phyloP scores from a whole-genome alignment of 2,113 vertebrate species.

The Myocastor coypus region DNA sequence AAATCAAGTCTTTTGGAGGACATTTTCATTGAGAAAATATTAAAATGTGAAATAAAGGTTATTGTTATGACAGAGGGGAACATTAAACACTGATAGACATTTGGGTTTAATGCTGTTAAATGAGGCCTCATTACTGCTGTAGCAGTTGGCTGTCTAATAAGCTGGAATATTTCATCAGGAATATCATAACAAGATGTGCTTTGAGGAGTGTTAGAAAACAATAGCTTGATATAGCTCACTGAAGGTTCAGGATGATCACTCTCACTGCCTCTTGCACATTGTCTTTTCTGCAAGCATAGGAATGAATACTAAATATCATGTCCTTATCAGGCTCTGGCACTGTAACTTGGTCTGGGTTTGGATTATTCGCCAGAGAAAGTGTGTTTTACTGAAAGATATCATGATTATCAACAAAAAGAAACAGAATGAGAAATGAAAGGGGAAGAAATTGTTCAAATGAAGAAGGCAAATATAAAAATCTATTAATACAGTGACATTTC shows the following conservation, averaged over 20 bases:
- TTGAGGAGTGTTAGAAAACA: slow-evolving; percentile 64
- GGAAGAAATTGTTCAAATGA: slow-evolving; percentile 22
- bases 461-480: slow-evolving; percentile 62
- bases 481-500: slow-evolving; percentile 62
- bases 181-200: slow-evolving; percentile 74
- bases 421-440: slow-evolving; percentile 17
- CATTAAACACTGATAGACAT: slow-evolving; percentile 52
- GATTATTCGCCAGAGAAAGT: slow-evolving; percentile 30
- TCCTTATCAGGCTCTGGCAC: slow-evolving; percentile 54
- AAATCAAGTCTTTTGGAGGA: slow-evolving; percentile 23
- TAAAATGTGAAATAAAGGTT: slow-evolving; percentile 73
- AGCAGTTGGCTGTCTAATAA: slow-evolving; percentile 74
- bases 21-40: slow-evolving; percentile 42
- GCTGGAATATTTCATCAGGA: slow-evolving; percentile 71
- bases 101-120: slow-evolving; percentile 75
- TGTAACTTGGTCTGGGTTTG: background rate
- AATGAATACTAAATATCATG: slow-evolving; percentile 10
- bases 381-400: slow-evolving; percentile 49
- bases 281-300: slow-evolving; percentile 34
- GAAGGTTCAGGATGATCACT: slow-evolving; percentile 51
- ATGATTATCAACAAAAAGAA: slow-evolving; percentile 50
- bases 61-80: slow-evolving; percentile 48
- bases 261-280: slow-evolving; percentile 15
- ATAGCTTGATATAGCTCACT: slow-evolving; percentile 62
- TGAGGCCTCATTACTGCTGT: slow-evolving; percentile 49